Evolutionary conservation across 2,113 vertebrate genomes (phyloP).

Genomic region (Potamarius usumacintae): DNA sequence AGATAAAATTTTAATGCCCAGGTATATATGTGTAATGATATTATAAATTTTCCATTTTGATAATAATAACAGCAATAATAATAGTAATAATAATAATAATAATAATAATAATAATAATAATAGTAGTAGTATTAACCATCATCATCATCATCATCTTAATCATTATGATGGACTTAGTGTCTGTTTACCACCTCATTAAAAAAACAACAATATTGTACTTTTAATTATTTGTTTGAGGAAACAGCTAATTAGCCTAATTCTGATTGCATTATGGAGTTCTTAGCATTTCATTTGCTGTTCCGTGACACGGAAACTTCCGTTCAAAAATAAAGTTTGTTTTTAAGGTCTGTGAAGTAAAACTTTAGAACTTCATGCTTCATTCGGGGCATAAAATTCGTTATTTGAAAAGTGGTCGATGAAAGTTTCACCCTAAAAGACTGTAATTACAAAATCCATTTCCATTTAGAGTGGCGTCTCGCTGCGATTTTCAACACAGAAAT

Average conservation of each 20-base stretch:
- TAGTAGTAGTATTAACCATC: neutral
- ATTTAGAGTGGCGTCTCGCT: conserved; percentile 75
- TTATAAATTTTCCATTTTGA: neutral
- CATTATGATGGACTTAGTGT: neutral
- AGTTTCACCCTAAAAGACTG: conserved; percentile 67
- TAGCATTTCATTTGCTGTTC: neutral
- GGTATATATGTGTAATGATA: neutral
- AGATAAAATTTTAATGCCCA: no score
- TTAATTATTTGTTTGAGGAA: neutral
- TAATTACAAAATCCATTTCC: conserved; percentile 76
- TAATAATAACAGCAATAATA: no score
- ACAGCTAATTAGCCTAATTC: neutral
- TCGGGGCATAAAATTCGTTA: conserved; percentile 59
- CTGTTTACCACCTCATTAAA: neutral
- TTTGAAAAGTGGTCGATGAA: conserved; percentile 64
- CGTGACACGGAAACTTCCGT: neutral
- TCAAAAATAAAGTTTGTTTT: neutral
- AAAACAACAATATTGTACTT: neutral
- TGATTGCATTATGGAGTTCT: neutral
- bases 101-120: neutral
- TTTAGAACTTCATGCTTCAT: conserved; percentile 45
- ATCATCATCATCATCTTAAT: neutral
- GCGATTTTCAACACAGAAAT: conserved; percentile 63
- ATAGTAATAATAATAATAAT: neutral
- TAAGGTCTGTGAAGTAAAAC: neutral